A percentile compares a stretch with the other conserved stretches of the same genome.
These are phyloP conservation scores for Luffia ferchaultella DNA, from an alignment of 2,888 invertebrate genomes.

Conservation along the genomic window DNA sequence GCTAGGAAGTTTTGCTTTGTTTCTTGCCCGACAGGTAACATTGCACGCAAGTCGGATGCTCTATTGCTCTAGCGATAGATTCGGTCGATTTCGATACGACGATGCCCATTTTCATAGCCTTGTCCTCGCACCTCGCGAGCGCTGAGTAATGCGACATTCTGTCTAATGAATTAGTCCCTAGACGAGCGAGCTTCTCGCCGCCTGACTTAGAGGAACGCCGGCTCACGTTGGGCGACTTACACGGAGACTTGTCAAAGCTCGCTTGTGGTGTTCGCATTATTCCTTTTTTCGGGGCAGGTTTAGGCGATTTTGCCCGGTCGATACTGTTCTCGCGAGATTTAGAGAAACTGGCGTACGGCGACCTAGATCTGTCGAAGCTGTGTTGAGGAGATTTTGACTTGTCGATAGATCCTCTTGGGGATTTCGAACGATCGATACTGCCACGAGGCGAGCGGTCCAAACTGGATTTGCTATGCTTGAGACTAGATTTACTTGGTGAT, in stretches of 20 bases:
- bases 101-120: constrained; percentile 61
- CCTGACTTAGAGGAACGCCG: constrained; percentile 36
- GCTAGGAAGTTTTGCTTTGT: constrained; percentile 69
- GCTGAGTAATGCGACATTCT: constrained; percentile 58
- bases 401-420: constrained; percentile 65
- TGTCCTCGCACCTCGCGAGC: constrained; percentile 56
- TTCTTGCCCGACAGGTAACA: constrained; percentile 73
- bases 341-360: constrained; percentile 57
- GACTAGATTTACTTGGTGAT: constrained; percentile 55
- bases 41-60: constrained; percentile 77
- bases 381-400: constrained; percentile 64
- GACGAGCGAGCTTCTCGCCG: constrained; percentile 47
- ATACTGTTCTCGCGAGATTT: constrained; percentile 54
- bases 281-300: constrained; percentile 56
- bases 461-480: constrained; percentile 42
- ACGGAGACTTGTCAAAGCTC: constrained; percentile 54
- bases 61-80: constrained; percentile 64
- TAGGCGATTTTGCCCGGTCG: constrained; percentile 51
- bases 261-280: constrained; percentile 61
- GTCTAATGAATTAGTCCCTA: constrained; percentile 58
- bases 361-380: constrained; percentile 60
- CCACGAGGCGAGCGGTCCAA: constrained; percentile 61
- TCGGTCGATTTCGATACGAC: constrained; percentile 65
- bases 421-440: constrained; percentile 56
- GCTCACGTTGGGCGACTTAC: constrained; percentile 52